A percentile compares a stretch with the other conserved stretches of the same genome.
Conservation (phyloP, 2,888 invertebrate species). For the Morpho achilles region DNA sequence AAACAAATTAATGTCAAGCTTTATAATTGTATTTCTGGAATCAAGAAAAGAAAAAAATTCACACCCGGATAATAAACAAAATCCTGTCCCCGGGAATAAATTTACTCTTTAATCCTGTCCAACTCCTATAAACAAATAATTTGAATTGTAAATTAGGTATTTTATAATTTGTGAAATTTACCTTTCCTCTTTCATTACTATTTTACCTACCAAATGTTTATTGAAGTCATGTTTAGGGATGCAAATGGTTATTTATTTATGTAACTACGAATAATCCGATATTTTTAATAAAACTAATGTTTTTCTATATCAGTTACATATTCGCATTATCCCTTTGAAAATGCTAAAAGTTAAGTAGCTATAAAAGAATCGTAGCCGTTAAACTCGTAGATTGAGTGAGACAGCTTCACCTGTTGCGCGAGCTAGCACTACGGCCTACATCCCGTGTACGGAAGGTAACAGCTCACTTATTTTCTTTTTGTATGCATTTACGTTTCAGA, state of each 20-base stretch:
- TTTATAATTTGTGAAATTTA: conserved; percentile 45
- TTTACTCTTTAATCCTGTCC: conserved; percentile 54
- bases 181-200: conserved; percentile 24
- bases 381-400: conserved; percentile 28
- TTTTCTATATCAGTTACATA: neutral
- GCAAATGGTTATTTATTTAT: too few species aligned
- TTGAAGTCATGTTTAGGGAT: too few species aligned
- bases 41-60: conserved; percentile 26
- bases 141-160: conserved; percentile 61
- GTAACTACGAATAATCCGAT: too few species aligned
- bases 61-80: conserved; percentile 44
- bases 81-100: conserved; percentile 53
- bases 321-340: conserved; percentile 5
- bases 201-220: too few species aligned
- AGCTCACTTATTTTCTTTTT: conserved; percentile 66
- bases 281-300: too few species aligned
- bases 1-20: conserved; percentile 12
- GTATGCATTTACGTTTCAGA: conserved; percentile 77
- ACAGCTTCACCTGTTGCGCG: conserved; percentile 67
- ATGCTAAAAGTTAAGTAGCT: conserved; percentile 12
- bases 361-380: conserved; percentile 18
- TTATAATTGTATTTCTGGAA: conserved; percentile 16
- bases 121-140: conserved; percentile 53
- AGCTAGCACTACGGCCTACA: conserved; percentile 41
- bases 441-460: conserved; percentile 56